A percentile compares a stretch with the other conserved stretches of the same genome.
Evolutionary conservation across 2,888 invertebrate genomes (phyloP).

Genomic region (Heliconius ismenius): DNA sequence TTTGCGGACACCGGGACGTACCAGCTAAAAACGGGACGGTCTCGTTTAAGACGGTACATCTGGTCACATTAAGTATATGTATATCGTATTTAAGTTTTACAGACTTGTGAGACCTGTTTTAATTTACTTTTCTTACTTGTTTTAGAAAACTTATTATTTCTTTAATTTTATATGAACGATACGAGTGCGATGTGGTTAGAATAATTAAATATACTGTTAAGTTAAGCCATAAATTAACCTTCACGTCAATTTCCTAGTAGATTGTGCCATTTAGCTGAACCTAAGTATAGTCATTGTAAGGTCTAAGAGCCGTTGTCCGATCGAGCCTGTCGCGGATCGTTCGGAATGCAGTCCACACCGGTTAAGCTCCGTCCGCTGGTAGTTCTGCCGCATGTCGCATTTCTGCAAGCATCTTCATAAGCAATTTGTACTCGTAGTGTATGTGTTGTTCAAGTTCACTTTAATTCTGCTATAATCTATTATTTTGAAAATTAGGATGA

Average conservation of each 20-base stretch:
- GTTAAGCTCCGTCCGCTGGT: constrained; percentile 51
- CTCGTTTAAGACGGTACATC: too few relatives aligned
- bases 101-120: background rate
- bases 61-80: background rate
- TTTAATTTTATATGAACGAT: background rate
- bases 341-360: constrained; percentile 70
- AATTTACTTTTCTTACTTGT: background rate
- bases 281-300: constrained; percentile 49
- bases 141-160: background rate
- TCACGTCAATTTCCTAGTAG: background rate
- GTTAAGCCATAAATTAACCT: background rate
- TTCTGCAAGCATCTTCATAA: constrained; percentile 45
- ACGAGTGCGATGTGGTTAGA: background rate
- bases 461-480: background rate
- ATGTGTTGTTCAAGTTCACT: background rate
- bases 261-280: constrained; percentile 10
- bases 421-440: constrained; percentile 28
- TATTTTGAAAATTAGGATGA: background rate
- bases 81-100: background rate
- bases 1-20: too few relatives aligned
- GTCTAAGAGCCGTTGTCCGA: constrained; percentile 64
- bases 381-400: constrained; percentile 58
- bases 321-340: constrained; percentile 52
- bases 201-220: background rate
- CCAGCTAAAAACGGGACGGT: too few relatives aligned